Percentiles rank a stretch among this genome's conserved stretches.
phyloP scores from a whole-genome alignment of 1,140 invertebrate species.

The Andrena cerasifolii region DNA sequence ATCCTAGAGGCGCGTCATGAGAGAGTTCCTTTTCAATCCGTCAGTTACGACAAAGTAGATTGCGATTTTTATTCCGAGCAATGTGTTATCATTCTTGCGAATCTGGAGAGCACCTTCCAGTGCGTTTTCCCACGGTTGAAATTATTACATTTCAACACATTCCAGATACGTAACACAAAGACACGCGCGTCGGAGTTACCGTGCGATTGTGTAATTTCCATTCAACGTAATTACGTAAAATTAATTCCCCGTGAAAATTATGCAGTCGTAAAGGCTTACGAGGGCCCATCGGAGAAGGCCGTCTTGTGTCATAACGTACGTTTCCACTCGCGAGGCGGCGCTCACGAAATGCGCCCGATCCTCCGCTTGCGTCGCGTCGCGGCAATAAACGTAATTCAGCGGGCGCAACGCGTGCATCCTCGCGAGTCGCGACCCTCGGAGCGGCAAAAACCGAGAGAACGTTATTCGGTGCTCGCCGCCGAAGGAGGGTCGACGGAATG shows the following conservation, averaged over 20 bases:
- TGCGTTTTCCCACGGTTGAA: background rate
- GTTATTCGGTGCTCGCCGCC: background rate
- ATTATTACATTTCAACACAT: background rate
- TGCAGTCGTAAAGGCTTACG: conserved; percentile 28
- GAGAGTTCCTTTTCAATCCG: no score
- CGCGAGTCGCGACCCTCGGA: no score
- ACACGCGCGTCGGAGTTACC: background rate
- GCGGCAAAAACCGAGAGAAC: background rate
- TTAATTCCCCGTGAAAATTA: conserved; percentile 9
- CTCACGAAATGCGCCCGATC: background rate
- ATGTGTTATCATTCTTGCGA: background rate
- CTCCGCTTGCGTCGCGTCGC: background rate
- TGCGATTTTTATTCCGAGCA: background rate
- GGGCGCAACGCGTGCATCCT: no score
- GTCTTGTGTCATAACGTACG: conserved; percentile 17
- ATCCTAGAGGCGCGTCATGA: no score
- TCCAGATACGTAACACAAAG: no score
- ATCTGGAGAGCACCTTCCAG: background rate
- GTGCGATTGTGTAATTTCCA: background rate
- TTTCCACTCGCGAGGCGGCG: background rate
- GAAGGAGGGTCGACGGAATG: conserved; percentile 6
- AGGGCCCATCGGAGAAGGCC: background rate
- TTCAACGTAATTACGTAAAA: conserved; percentile 15
- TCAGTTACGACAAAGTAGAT: background rate
- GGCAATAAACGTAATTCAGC: conserved; percentile 49